Conservation (phyloP, 2,113 vertebrate genomes). For the Phylloscopus trochiloides region DNA sequence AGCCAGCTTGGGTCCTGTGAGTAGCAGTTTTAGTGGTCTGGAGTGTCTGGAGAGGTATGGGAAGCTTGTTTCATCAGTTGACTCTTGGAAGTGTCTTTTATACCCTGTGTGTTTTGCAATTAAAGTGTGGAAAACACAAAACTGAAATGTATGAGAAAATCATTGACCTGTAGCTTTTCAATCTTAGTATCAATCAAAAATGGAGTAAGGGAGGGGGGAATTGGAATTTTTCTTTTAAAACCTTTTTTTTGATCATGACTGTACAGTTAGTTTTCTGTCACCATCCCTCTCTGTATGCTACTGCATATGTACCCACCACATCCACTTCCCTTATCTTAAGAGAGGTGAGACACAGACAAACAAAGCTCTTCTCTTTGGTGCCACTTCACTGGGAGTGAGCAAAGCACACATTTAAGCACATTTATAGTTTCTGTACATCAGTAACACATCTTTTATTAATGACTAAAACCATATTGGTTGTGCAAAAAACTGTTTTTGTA, state of each 20-base stretch:
- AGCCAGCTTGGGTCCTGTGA: constrained; percentile 88
- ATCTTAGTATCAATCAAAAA: background rate
- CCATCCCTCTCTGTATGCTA: background rate
- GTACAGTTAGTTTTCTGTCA: background rate
- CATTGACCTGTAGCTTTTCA: background rate
- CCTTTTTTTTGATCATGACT: background rate
- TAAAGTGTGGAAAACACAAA: background rate
- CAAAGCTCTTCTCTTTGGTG: background rate
- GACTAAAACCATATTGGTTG: background rate
- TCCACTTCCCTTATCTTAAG: background rate
- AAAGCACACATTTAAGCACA: background rate
- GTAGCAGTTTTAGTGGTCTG: constrained; percentile 42
- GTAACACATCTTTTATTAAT: background rate
- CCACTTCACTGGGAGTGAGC: background rate
- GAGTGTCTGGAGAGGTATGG: background rate
- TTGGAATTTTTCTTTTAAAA: background rate
- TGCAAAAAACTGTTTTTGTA: background rate
- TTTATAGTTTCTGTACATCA: background rate
- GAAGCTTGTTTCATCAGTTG: background rate
- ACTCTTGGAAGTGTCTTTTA: background rate
- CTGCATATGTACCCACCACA: fast-evolving
- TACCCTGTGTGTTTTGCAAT: background rate
- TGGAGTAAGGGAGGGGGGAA: background rate
- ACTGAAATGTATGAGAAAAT: background rate
- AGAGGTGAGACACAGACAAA: background rate